Percentiles rank a stretch among this genome's conserved stretches.
These are phyloP conservation scores for Drosophila lacteicornis DNA, from an alignment of 1,140 invertebrate species.

Conservation along the genomic window DNA sequence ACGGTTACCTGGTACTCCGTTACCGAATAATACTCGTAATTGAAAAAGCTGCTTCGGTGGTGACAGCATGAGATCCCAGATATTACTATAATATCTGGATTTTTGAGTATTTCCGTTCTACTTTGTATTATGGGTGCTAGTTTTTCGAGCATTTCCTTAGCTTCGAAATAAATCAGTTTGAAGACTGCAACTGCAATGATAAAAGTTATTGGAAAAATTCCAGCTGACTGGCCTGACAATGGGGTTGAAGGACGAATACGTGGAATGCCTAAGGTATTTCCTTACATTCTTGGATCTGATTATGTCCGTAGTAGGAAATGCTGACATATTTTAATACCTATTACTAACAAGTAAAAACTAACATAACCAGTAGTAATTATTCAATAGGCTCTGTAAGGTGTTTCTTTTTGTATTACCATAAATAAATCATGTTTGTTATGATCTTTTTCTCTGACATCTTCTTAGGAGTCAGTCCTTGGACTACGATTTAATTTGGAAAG, in stretches of 20 bases:
- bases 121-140: not conserved
- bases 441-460: slow-evolving; percentile 45
- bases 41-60: slow-evolving; percentile 8
- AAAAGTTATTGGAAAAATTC: slow-evolving; percentile 9
- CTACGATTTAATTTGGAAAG: slow-evolving; percentile 23
- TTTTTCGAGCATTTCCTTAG: not conserved
- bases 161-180: not conserved
- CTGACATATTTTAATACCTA: no score
- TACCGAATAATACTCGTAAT: slow-evolving; percentile 14
- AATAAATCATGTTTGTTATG: slow-evolving; percentile 29
- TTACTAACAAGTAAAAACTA: not conserved
- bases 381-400: not conserved
- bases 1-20: slow-evolving; percentile 41
- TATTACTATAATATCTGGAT: not conserved
- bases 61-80: not conserved
- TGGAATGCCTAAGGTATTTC: not conserved
- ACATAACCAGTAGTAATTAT: not conserved
- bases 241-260: not conserved
- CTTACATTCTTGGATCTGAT: not conserved
- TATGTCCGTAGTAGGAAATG: no score
- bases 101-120: not conserved
- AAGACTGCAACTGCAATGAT: not conserved
- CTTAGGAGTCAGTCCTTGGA: slow-evolving; percentile 21
- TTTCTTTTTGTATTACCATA: not conserved
- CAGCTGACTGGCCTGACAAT: not conserved